A percentile compares a stretch with the other conserved stretches of the same genome.
Conservation (phyloP, 2,113 vertebrate species). For the Chionodraco myersi region DNA sequence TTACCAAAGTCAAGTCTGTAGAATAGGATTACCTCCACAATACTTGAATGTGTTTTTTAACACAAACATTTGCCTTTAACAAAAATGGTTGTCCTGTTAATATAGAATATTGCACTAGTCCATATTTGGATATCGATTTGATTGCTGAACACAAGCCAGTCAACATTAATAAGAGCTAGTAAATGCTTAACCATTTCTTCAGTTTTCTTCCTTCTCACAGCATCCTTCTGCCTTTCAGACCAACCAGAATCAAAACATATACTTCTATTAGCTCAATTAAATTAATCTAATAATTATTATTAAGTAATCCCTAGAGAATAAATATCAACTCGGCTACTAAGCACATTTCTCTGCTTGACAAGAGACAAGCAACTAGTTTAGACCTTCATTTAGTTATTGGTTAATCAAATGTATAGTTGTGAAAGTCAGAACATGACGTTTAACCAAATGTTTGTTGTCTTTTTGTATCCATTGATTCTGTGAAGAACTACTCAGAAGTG, state of each 20-base stretch:
- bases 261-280: neutral
- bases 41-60: no score
- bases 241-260: neutral
- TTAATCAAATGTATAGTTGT: neutral
- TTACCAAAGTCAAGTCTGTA: no score
- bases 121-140: no score
- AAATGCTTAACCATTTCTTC: neutral
- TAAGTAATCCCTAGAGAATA: neutral
- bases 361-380: neutral
- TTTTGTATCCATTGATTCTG: neutral
- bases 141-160: neutral
- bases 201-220: neutral
- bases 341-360: neutral
- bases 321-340: neutral
- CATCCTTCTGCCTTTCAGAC: neutral
- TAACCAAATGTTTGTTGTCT: neutral
- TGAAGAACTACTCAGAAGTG: constrained; percentile 7
- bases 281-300: neutral
- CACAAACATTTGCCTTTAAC: no score
- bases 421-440: neutral
- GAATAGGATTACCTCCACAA: no score
- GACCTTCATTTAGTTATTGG: neutral
- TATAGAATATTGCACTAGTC: no score
- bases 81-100: no score
- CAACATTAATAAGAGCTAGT: neutral